Conservation (phyloP, 2,113 vertebrate species). For the Trochalopteron elliotii region DNA sequence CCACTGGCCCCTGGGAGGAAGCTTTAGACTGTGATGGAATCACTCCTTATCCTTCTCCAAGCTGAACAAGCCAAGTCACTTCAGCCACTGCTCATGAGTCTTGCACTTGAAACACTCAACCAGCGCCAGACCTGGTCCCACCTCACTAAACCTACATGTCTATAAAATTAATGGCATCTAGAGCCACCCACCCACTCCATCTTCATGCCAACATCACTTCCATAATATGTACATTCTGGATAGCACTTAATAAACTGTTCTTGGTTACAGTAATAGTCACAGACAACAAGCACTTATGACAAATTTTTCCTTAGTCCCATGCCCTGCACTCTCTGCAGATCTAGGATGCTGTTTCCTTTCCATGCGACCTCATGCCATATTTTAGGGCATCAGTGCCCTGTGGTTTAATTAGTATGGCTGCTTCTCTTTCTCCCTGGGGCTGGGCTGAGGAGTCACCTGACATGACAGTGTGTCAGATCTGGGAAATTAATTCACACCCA, state of each 20-base stretch:
- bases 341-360: background rate
- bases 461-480: background rate
- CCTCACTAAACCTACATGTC: background rate
- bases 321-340: background rate
- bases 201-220: background rate
- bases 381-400: background rate
- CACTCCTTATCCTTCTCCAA: background rate
- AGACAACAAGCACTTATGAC: background rate
- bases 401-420: background rate
- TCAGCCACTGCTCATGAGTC: accelerated
- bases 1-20: accelerated
- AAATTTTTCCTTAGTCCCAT: background rate
- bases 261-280: background rate
- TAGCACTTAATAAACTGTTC: background rate
- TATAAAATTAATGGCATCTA: background rate
- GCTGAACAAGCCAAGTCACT: background rate
- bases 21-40: background rate
- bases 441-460: background rate
- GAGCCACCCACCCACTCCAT: background rate
- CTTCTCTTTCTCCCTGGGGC: background rate
- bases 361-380: background rate
- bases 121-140: background rate
- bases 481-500: background rate
- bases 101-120: background rate
- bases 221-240: background rate